phyloP scores from a whole-genome alignment of 2,113 vertebrate genomes.

The Pomatostomus ruficeps region DNA sequence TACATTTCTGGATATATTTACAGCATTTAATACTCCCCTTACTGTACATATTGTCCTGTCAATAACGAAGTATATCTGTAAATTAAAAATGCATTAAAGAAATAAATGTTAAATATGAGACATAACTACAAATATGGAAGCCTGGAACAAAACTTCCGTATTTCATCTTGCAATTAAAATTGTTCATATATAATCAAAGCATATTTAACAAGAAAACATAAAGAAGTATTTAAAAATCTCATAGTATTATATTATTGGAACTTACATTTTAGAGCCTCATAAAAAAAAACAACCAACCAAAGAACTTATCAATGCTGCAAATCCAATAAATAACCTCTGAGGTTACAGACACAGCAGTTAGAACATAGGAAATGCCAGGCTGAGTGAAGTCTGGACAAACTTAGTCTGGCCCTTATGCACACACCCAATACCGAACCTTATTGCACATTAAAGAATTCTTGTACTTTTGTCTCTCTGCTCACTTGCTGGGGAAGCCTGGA shows the following conservation, averaged over 20 bases:
- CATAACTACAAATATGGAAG: not conserved
- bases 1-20: not conserved
- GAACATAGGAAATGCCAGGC: not conserved
- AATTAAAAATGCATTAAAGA: not conserved
- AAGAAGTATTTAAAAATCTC: not conserved
- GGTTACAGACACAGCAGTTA: not conserved
- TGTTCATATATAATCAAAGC: not conserved
- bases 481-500: not conserved
- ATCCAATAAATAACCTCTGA: not conserved
- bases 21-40: not conserved
- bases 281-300: not conserved
- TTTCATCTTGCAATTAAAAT: not conserved
- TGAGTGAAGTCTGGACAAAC: not conserved
- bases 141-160: not conserved
- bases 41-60: not conserved
- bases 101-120: not conserved
- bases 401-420: not conserved
- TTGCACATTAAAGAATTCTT: not conserved
- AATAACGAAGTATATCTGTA: not conserved
- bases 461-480: not conserved
- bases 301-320: not conserved
- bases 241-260: not conserved
- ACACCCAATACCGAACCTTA: rapidly evolving
- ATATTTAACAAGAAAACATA: not conserved
- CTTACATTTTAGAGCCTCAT: not conserved